A percentile compares a stretch with the other conserved stretches of the same genome.
Conservation (phyloP, 2,797 vertebrate species). For the Schizothorax lantsangensis region DNA sequence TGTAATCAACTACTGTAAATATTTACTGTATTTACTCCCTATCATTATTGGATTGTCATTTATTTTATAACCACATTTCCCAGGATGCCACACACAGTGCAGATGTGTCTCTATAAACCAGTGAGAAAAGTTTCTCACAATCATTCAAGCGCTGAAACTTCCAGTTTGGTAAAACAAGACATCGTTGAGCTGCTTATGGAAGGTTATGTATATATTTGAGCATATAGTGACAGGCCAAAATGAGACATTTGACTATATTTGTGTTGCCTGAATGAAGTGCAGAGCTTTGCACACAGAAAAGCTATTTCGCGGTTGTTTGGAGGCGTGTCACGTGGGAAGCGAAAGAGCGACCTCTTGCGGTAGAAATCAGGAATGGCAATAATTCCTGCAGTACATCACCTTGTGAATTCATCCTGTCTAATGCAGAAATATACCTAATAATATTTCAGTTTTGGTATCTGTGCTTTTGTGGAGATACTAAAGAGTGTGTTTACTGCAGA, state of each 20-base stretch:
- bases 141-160: background rate
- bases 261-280: background rate
- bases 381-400: background rate
- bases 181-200: background rate
- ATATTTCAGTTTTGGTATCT: background rate
- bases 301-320: background rate
- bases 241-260: background rate
- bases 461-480: background rate
- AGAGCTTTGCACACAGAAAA: background rate
- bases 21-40: conserved; percentile 31
- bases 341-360: conserved; percentile 23
- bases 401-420: background rate
- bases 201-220: background rate
- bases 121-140: conserved; percentile 35
- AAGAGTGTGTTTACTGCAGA: background rate
- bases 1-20: conserved; percentile 29
- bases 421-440: background rate
- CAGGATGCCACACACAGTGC: conserved; percentile 42
- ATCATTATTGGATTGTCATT: conserved; percentile 51
- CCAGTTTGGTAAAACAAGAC: background rate
- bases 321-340: background rate
- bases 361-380: background rate
- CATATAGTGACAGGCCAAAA: background rate
- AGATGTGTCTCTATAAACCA: background rate
- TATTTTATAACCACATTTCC: conserved; percentile 37